These are phyloP conservation scores for Cyphomyrmex costatus DNA, from an alignment of 1,140 invertebrate genomes.

Conservation along the genomic window DNA sequence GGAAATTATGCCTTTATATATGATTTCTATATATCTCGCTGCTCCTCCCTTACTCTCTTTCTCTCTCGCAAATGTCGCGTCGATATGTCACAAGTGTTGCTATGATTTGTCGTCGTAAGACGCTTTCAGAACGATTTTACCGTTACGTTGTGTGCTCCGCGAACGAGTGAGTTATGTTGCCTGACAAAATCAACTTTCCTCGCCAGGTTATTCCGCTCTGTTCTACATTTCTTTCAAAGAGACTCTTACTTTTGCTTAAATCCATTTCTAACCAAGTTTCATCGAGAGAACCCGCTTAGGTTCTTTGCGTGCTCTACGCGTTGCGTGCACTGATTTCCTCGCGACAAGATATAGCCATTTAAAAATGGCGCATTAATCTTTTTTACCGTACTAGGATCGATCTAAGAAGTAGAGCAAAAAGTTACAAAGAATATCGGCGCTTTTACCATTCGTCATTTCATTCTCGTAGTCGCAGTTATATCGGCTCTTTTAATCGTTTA, in stretches of 20 bases:
- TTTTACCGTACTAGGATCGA: conserved; percentile 14
- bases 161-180: conserved; percentile 50
- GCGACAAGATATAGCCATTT: conserved; percentile 47
- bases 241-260: conserved; percentile 56
- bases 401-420: conserved; percentile 15
- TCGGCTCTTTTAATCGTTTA: conserved; percentile 17
- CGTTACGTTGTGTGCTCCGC: conserved; percentile 26
- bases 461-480: conserved; percentile 6
- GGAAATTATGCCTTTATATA: conserved; percentile 37
- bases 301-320: conserved; percentile 40
- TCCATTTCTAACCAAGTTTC: conserved; percentile 51
- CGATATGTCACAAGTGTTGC: conserved; percentile 42
- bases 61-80: conserved; percentile 14
- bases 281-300: not conserved
- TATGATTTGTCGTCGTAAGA: conserved; percentile 42
- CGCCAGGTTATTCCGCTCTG: conserved; percentile 48
- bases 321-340: conserved; percentile 46
- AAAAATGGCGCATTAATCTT: conserved; percentile 48
- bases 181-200: conserved; percentile 58
- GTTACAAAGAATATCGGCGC: not conserved
- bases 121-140: conserved; percentile 27
- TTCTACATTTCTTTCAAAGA: conserved; percentile 55
- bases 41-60: not conserved
- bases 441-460: conserved; percentile 14
- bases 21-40: conserved; percentile 17